These are phyloP conservation scores for Delphinus delphis DNA, from an alignment of 2,113 vertebrate species.

Conservation along the genomic window DNA sequence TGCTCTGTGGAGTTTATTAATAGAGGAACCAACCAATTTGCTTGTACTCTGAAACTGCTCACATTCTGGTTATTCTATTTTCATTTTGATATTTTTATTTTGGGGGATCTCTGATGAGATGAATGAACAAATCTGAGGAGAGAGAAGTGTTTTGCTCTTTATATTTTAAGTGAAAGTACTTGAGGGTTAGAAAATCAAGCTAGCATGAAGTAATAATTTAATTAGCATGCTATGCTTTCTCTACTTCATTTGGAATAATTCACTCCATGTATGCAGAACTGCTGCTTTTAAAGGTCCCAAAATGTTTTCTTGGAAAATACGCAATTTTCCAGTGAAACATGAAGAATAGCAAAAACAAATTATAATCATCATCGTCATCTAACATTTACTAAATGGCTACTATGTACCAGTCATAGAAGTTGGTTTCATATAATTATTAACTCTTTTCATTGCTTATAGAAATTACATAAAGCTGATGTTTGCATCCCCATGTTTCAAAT, in stretches of 20 bases:
- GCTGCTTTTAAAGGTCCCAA: background rate
- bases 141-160: background rate
- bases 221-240: background rate
- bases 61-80: background rate
- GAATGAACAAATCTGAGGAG: background rate
- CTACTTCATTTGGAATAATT: background rate
- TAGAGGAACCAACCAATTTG: background rate
- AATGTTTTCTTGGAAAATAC: slow-evolving; percentile 13
- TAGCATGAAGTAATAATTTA: slow-evolving; percentile 14
- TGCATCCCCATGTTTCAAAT: background rate
- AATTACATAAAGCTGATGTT: background rate
- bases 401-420: background rate
- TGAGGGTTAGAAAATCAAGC: slow-evolving; percentile 7
- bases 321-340: background rate
- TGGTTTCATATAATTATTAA: background rate
- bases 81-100: background rate
- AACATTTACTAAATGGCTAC: background rate
- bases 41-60: background rate
- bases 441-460: background rate
- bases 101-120: background rate
- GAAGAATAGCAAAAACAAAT: background rate
- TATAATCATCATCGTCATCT: background rate
- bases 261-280: background rate
- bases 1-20: background rate
- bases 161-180: background rate